Evolutionary conservation across 1,140 invertebrate genomes (phyloP).

Genomic region (Cydia amplana): DNA sequence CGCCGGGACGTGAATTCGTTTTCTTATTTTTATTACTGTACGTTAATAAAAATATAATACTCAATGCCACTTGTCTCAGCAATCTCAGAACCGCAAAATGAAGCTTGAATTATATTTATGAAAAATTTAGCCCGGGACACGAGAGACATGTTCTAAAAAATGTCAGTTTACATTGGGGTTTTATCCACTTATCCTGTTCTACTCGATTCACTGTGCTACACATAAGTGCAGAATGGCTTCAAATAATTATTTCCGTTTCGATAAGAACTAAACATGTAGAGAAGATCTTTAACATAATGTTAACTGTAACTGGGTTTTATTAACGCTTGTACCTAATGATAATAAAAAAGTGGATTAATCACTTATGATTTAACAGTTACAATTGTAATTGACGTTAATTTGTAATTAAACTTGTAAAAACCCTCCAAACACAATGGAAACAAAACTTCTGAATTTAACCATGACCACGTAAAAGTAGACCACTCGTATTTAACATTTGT

Average conservation of each 20-base stretch:
- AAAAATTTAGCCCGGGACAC: no score
- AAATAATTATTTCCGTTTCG: not conserved
- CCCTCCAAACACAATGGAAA: not conserved
- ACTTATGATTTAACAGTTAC: not conserved
- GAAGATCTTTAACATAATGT: not conserved
- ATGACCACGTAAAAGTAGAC: slow-evolving; percentile 30
- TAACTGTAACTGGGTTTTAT: slow-evolving; percentile 1
- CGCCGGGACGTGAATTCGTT: no score
- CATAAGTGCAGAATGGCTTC: not conserved
- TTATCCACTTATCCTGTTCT: not conserved
- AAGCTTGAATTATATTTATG: no score
- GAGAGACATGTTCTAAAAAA: not conserved
- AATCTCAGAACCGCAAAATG: no score
- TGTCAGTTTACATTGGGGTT: not conserved
- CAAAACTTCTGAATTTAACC: slow-evolving; percentile 27
- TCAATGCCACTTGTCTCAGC: no score
- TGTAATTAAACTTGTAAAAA: not conserved
- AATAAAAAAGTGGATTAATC: not conserved
- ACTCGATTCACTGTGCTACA: not conserved
- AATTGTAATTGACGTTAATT: not conserved
- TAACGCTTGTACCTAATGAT: not conserved
- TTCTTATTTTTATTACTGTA: no score
- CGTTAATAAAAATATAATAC: no score
- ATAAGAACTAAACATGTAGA: not conserved
- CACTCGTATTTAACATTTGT: slow-evolving; percentile 41